Evolutionary conservation across 2,797 vertebrate genomes (phyloP).

Genomic region (Gymnopithys bicolor): DNA sequence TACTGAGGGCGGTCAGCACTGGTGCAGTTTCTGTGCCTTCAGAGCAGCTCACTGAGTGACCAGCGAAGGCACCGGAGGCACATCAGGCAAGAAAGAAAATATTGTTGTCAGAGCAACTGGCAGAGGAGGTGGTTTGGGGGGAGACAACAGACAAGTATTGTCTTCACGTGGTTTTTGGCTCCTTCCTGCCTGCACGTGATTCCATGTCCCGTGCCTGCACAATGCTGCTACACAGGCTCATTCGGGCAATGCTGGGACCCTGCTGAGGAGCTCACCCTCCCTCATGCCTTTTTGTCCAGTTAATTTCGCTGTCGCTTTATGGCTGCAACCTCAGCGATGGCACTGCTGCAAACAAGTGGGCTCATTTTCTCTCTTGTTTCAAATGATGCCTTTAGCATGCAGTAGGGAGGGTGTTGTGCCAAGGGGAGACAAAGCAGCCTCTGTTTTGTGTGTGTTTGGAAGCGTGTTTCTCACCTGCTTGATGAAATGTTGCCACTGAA

Average conservation of each 20-base stretch:
- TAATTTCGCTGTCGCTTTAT: conserved; percentile 16
- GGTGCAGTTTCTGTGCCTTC: neutral
- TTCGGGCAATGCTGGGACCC: neutral
- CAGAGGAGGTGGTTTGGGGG: conserved; percentile 9
- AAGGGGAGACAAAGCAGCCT: conserved; percentile 2
- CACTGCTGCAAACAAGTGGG: neutral
- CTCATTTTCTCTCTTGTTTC: neutral
- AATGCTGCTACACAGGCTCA: conserved; percentile 39
- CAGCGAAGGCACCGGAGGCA: neutral
- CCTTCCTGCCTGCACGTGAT: conserved; percentile 12
- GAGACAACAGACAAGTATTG: conserved; percentile 45
- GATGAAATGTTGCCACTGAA: neutral
- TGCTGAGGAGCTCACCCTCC: neutral
- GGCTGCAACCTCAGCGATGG: neutral
- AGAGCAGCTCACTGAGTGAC: neutral
- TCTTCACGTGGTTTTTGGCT: conserved; percentile 55
- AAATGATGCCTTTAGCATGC: neutral
- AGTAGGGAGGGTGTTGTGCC: conserved; percentile 6
- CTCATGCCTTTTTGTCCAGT: neutral
- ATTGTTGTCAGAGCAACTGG: neutral
- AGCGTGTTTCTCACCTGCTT: conserved; percentile 43
- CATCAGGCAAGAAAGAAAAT: conserved; percentile 40
- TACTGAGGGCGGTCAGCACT: neutral
- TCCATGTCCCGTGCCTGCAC: neutral
- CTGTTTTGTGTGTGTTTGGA: neutral